Evolutionary conservation across 2,797 vertebrate species (phyloP).

Genomic region (Rhinoraja longicauda): DNA sequence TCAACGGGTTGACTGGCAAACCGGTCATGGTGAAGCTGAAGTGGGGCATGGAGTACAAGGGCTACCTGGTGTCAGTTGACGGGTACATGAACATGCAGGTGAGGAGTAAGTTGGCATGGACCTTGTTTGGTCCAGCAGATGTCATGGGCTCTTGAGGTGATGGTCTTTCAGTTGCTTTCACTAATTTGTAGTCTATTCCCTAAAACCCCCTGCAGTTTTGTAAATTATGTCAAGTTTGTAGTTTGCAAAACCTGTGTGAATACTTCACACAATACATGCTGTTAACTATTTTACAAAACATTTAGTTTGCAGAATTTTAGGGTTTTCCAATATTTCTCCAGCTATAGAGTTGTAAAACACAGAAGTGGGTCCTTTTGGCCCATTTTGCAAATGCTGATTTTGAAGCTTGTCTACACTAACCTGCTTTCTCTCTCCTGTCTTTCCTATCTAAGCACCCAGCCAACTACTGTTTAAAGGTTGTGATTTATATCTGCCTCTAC

Average conservation of each 20-base stretch:
- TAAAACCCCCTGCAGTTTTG: background rate
- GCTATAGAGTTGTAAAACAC: too few species aligned
- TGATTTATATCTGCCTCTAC: too few species aligned
- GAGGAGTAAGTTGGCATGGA: constrained; percentile 39
- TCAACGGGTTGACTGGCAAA: constrained; percentile 92
- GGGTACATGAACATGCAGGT: constrained; percentile 99
- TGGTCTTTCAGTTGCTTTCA: too few species aligned
- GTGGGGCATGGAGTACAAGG: constrained; percentile 98
- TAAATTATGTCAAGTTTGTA: background rate
- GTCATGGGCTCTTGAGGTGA: background rate
- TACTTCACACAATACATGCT: background rate
- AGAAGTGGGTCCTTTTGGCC: too few species aligned
- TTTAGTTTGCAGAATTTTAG: background rate
- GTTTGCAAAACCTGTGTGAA: background rate
- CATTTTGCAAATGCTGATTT: too few species aligned
- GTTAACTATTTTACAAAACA: background rate
- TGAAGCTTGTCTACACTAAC: too few species aligned
- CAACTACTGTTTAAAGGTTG: too few species aligned
- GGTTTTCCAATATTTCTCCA: background rate
- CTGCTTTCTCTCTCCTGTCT: too few species aligned
- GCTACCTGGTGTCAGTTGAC: constrained; percentile 92
- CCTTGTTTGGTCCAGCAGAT: background rate
- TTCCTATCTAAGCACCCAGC: too few species aligned
- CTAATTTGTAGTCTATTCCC: background rate
- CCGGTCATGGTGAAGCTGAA: constrained; percentile 98